These are phyloP conservation scores for Drosophila demipolita DNA, from an alignment of 2,888 invertebrate genomes.

Conservation along the genomic window DNA sequence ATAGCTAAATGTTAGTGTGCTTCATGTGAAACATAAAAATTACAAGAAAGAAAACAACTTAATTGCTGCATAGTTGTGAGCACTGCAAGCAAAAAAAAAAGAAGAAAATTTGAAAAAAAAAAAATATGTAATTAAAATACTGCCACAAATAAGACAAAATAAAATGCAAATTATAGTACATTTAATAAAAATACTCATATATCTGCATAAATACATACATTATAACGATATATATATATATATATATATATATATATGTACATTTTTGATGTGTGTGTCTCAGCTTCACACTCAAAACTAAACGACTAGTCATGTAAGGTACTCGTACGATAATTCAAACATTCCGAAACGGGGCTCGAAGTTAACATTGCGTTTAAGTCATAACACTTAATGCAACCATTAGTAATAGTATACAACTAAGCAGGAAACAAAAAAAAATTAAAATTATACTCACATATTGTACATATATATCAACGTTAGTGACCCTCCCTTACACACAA, in stretches of 20 bases:
- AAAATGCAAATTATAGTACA: slow-evolving; percentile 54
- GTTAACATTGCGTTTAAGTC: slow-evolving; percentile 84
- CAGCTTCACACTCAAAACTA: slow-evolving; percentile 24
- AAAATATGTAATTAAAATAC: slow-evolving; percentile 77
- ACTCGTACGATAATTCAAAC: slow-evolving; percentile 56
- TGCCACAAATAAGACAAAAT: slow-evolving; percentile 79
- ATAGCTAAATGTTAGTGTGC: slow-evolving; percentile 71
- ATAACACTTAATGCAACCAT: slow-evolving; percentile 53
- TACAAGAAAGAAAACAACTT: slow-evolving; percentile 8
- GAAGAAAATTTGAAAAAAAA: slow-evolving; percentile 41
- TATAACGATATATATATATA: slow-evolving; percentile 19
- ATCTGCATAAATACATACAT: slow-evolving; percentile 29
- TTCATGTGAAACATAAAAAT: slow-evolving; percentile 46
- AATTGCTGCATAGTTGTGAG: slow-evolving; percentile 19
- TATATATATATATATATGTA: slow-evolving; percentile 25
- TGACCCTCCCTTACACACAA: slow-evolving; percentile 27
- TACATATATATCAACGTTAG: slow-evolving; percentile 42
- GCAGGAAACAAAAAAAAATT: background rate
- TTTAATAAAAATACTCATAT: slow-evolving; percentile 44
- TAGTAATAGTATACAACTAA: slow-evolving; percentile 42
- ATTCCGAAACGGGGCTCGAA: slow-evolving; percentile 82
- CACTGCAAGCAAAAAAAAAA: slow-evolving; percentile 38
- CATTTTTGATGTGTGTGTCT: slow-evolving; percentile 42
- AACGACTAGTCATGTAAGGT: slow-evolving; percentile 62
- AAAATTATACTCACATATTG: slow-evolving; percentile 50